Conservation (phyloP, 53 echinoderm and acorn worm genomes). For the Patiria pectinifera region DNA sequence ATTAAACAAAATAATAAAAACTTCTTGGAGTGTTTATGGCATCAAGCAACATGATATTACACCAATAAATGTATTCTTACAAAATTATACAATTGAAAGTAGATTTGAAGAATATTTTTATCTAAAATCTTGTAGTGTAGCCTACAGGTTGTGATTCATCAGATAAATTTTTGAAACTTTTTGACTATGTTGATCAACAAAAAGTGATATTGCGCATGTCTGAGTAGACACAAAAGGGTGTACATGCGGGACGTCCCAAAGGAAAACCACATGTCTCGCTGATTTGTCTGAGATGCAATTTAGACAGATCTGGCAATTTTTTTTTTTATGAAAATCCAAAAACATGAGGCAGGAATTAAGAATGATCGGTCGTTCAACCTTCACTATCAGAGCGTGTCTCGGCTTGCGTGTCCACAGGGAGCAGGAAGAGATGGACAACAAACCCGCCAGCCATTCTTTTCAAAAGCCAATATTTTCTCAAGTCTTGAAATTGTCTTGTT, state of each 20-base stretch:
- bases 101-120: too few relatives aligned
- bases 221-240: background rate
- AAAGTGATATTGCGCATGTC: background rate
- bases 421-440: background rate
- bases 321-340: background rate
- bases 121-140: too few relatives aligned
- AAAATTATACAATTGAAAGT: too few relatives aligned
- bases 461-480: slow-evolving; percentile 52
- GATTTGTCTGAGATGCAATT: background rate
- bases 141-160: too few relatives aligned
- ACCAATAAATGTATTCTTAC: too few relatives aligned
- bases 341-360: background rate
- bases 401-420: slow-evolving; percentile 7
- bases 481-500: slow-evolving; percentile 36
- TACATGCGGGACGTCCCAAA: background rate
- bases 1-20: too few relatives aligned
- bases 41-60: too few relatives aligned
- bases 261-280: background rate
- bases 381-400: background rate
- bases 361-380: background rate
- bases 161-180: too few relatives aligned
- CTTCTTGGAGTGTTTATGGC: too few relatives aligned
- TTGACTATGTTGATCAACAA: too few relatives aligned
- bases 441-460: slow-evolving; percentile 32
- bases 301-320: background rate